Evolutionary conservation across 1,140 invertebrate genomes (phyloP).

Genomic region (Armadillidium nasatum): DNA sequence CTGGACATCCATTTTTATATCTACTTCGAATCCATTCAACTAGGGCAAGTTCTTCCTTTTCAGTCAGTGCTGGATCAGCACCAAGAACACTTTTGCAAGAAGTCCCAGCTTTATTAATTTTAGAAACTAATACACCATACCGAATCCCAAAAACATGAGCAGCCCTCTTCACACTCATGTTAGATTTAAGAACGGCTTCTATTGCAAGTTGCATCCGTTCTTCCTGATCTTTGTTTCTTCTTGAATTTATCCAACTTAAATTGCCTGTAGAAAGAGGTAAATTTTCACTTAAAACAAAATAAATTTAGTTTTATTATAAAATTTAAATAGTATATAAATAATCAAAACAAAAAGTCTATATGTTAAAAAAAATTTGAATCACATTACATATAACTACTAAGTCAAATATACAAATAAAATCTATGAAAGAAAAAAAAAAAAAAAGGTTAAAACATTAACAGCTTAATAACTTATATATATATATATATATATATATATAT

Average conservation of each 20-base stretch:
- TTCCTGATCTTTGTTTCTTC: not conserved
- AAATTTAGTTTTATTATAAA: no score
- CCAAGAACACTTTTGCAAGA: not conserved
- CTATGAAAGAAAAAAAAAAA: no score
- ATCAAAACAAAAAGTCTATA: no score
- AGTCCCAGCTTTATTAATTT: not conserved
- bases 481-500: no score
- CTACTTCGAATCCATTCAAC: not conserved
- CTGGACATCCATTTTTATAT: not conserved
- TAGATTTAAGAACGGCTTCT: not conserved
- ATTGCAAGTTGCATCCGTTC: not conserved
- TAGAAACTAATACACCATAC: not conserved
- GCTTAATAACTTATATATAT: no score
- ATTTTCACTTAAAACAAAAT: no score
- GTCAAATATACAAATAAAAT: no score
- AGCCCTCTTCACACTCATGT: slow-evolving; percentile 1
- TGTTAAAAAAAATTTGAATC: no score
- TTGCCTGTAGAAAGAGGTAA: not conserved
- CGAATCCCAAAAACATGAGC: not conserved
- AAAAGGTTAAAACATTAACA: no score
- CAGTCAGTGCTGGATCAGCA: not conserved
- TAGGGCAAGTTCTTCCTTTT: not conserved
- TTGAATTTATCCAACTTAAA: not conserved
- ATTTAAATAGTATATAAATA: no score
- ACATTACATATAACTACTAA: no score